Evolutionary conservation across 37 sponge, comb jelly and placozoan genomes (phyloP).

Genomic region (Eunapius fragilis): DNA sequence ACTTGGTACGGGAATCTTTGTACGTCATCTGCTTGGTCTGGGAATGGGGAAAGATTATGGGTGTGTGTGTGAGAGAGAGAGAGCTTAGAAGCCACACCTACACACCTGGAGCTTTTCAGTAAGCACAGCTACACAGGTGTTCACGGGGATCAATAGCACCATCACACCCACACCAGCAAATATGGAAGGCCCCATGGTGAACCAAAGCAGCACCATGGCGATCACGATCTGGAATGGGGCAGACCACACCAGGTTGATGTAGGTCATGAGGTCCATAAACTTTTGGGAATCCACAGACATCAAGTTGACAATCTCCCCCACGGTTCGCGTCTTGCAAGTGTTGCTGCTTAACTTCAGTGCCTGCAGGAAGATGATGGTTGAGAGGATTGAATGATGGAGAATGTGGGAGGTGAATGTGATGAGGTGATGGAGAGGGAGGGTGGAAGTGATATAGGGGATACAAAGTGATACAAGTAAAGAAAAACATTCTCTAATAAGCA

Average conservation of each 20-base stretch:
- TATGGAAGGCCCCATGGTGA: slow-evolving; percentile 72
- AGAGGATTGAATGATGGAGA: not conserved
- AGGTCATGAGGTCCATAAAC: slow-evolving; percentile 87
- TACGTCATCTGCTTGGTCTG: slow-evolving; percentile 65
- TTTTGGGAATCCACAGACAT: slow-evolving; percentile 97
- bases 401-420: too few relatives aligned
- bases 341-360: slow-evolving; percentile 78
- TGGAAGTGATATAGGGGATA: too few relatives aligned
- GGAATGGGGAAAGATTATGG: too few relatives aligned
- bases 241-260: slow-evolving; percentile 89
- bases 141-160: slow-evolving; percentile 75
- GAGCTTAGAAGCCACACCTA: not conserved
- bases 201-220: slow-evolving; percentile 77
- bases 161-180: slow-evolving; percentile 90
- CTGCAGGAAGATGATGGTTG: slow-evolving; percentile 22
- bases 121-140: not conserved
- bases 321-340: slow-evolving; percentile 73
- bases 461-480: too few relatives aligned
- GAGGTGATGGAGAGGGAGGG: too few relatives aligned
- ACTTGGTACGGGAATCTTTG: slow-evolving; percentile 81
- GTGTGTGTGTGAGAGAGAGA: not conserved
- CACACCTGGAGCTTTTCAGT: not conserved
- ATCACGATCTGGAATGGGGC: slow-evolving; percentile 85
- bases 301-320: slow-evolving; percentile 97
- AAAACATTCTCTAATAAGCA: too few relatives aligned